These are phyloP conservation scores for Pachyramphus minor DNA, from an alignment of 2,113 vertebrate genomes.

Conservation along the genomic window DNA sequence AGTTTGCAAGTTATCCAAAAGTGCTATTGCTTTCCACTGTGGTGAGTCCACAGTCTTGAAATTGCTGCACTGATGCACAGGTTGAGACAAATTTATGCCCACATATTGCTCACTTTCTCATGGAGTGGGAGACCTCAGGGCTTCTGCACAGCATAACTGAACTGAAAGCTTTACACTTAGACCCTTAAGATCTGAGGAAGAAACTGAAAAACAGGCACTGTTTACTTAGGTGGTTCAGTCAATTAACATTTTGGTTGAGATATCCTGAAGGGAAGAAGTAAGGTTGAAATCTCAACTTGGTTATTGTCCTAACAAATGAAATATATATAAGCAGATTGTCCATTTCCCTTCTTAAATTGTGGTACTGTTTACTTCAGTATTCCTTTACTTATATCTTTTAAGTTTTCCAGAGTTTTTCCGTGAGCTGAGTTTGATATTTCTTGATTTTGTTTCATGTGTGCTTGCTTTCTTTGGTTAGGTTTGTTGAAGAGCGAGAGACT, in stretches of 20 bases:
- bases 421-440: background rate
- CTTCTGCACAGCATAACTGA: background rate
- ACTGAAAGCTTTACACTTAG: background rate
- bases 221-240: background rate
- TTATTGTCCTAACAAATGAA: background rate
- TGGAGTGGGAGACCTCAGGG: background rate
- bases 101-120: rapidly evolving
- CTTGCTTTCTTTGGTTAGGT: background rate
- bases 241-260: background rate
- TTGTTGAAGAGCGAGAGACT: background rate
- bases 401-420: background rate
- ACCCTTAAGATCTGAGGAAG: background rate
- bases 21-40: background rate
- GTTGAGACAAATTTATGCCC: background rate
- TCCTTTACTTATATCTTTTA: background rate
- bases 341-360: background rate
- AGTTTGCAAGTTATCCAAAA: background rate
- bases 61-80: background rate
- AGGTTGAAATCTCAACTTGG: background rate
- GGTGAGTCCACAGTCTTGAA: background rate
- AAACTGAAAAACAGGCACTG: background rate
- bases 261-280: background rate
- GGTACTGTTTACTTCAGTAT: background rate
- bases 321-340: background rate
- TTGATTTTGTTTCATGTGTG: background rate